Percentiles rank a stretch among this genome's conserved stretches.
These are phyloP conservation scores for Bhutanitis thaidina DNA, from an alignment of 2,888 invertebrate species.

Conservation along the genomic window DNA sequence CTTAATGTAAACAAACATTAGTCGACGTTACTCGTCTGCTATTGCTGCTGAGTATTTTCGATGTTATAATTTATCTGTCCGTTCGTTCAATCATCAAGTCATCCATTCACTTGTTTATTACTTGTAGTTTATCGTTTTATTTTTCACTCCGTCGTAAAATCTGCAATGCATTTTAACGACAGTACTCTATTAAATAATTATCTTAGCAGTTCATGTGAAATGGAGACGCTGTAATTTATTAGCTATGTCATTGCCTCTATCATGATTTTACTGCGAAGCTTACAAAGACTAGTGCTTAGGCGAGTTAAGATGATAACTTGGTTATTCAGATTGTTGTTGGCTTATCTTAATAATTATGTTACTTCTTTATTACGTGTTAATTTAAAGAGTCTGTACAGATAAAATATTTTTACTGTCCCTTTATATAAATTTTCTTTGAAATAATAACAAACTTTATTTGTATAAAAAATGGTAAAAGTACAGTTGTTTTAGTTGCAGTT, in stretches of 20 bases:
- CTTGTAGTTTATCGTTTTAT: neutral
- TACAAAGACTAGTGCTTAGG: slow-evolving; percentile 5
- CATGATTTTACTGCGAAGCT: slow-evolving; percentile 2
- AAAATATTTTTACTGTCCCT: no score
- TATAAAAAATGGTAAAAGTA: no score
- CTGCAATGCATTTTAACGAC: no score
- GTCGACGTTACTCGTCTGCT: neutral
- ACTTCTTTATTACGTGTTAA: slow-evolving; percentile 9
- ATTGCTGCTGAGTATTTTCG: neutral
- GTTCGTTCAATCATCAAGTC: neutral
- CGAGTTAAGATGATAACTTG: slow-evolving; percentile 14
- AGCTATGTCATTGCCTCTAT: slow-evolving; percentile 4
- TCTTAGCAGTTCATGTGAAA: neutral
- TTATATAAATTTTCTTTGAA: no score
- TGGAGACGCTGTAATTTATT: slow-evolving; percentile 2
- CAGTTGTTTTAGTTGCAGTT: no score
- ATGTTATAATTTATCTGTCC: neutral
- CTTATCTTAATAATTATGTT: slow-evolving; percentile 17
- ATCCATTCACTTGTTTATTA: slow-evolving; percentile 1
- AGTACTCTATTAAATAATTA: no score
- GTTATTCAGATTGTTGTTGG: slow-evolving; percentile 11
- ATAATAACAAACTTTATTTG: no score
- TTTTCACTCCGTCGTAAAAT: neutral
- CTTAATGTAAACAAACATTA: neutral
- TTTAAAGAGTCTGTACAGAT: slow-evolving; percentile 3